Conservation (phyloP, 2,797 vertebrate genomes). For the Octomys mimax region DNA sequence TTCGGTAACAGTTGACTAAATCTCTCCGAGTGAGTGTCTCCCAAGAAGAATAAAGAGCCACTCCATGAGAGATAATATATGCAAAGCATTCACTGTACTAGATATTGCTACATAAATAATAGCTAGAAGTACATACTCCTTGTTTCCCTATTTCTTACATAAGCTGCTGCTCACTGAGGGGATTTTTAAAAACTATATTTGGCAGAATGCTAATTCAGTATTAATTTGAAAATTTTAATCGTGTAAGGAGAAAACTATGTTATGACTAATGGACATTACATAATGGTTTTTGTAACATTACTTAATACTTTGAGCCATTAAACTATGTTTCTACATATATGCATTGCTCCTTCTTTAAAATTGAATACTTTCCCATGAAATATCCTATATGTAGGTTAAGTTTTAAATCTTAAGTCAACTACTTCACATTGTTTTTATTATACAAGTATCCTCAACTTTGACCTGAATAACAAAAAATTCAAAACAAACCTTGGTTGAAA, state of each 20-base stretch:
- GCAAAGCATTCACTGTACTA: background rate
- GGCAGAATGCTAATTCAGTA: slow-evolving; percentile 37
- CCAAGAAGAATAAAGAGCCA: background rate
- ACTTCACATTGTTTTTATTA: background rate
- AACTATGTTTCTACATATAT: background rate
- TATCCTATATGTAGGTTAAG: background rate
- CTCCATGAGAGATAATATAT: background rate
- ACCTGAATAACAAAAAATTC: background rate
- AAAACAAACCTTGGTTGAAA: slow-evolving; percentile 36
- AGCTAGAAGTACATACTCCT: background rate
- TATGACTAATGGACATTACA: background rate
- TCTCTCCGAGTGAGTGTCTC: background rate
- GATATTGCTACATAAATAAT: background rate
- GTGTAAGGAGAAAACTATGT: background rate
- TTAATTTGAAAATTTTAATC: slow-evolving; percentile 8
- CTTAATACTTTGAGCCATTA: background rate
- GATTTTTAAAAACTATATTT: background rate
- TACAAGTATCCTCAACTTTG: background rate
- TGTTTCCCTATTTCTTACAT: slow-evolving; percentile 30
- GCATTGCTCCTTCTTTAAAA: background rate
- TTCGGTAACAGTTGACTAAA: background rate
- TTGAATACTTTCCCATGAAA: background rate
- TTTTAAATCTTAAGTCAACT: background rate
- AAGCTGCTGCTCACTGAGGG: background rate
- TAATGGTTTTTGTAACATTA: background rate